phyloP scores from a whole-genome alignment of 2,888 invertebrate species.

The Papilio gigon region DNA sequence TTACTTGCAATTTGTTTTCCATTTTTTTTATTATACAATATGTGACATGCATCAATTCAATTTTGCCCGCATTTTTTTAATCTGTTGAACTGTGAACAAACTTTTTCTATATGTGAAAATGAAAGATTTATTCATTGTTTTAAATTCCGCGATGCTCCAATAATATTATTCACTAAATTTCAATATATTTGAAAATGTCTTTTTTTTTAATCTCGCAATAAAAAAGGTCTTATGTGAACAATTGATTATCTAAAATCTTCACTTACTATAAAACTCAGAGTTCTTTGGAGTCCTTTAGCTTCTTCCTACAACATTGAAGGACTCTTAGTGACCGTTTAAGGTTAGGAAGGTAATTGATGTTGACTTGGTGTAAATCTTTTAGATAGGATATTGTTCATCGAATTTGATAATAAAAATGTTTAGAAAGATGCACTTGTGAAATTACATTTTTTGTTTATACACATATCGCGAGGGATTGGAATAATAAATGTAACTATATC shows the following conservation, averaged over 20 bases:
- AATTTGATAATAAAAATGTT: slow-evolving; percentile 20
- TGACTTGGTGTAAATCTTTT: slow-evolving; percentile 17
- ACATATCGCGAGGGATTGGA: slow-evolving; percentile 2
- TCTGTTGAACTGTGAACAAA: not conserved
- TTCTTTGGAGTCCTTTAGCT: too few species aligned
- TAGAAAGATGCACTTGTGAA: slow-evolving; percentile 26
- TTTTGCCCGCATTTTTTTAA: not conserved
- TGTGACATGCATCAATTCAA: not conserved
- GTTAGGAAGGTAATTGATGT: too few species aligned
- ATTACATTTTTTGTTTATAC: not conserved
- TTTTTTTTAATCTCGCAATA: too few species aligned
- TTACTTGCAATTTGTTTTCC: not conserved
- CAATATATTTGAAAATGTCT: too few species aligned
- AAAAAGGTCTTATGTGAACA: too few species aligned
- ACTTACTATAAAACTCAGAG: too few species aligned
- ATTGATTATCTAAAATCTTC: too few species aligned
- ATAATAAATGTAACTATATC: too few species aligned
- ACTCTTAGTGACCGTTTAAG: too few species aligned
- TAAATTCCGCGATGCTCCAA: not conserved
- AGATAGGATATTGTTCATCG: slow-evolving; percentile 23
- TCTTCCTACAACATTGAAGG: too few species aligned
- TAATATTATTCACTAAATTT: not conserved
- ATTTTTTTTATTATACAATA: not conserved
- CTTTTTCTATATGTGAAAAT: too few species aligned
- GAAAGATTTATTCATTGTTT: not conserved